phyloP scores from a whole-genome alignment of 2,888 invertebrate genomes.

The Alcis repandata region DNA sequence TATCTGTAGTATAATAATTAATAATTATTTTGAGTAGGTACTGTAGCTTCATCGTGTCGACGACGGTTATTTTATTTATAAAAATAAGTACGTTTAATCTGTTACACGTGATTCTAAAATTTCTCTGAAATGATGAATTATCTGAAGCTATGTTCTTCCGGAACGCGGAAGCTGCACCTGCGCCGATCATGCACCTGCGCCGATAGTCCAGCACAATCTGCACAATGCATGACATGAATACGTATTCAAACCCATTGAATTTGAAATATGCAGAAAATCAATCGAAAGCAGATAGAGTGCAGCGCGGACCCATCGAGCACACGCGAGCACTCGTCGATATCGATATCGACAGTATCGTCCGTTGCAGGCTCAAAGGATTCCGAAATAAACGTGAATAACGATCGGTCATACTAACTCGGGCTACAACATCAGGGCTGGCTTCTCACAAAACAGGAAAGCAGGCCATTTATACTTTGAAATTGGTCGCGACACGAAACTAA shows the following conservation, averaged over 20 bases:
- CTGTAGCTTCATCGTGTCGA: too few species aligned
- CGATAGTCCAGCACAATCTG: too few species aligned
- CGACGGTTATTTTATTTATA: too few species aligned
- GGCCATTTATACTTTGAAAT: not conserved
- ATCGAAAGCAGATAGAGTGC: not conserved
- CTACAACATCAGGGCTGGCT: not conserved
- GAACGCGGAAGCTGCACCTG: conserved; percentile 4
- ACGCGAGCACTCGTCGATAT: conserved; percentile 18
- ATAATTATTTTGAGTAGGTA: too few species aligned
- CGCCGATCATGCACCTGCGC: conserved; percentile 2
- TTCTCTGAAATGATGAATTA: too few species aligned
- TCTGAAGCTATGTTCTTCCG: not conserved
- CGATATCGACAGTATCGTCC: conserved; percentile 17
- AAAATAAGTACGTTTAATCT: too few species aligned
- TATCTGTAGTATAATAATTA: too few species aligned
- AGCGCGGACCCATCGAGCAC: conserved; percentile 4
- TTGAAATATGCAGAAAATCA: not conserved
- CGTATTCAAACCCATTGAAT: not conserved
- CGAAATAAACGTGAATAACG: conserved; percentile 22
- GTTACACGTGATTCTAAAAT: too few species aligned
- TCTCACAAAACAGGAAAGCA: not conserved
- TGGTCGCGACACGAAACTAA: conserved; percentile 1
- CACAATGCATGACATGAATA: not conserved
- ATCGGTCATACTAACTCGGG: not conserved
- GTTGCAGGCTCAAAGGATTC: conserved; percentile 18